Base-by-base conservation (phyloP, 30 jellyfish, hydroid and myxozoan species). In the Sanderia malayensis region DNA sequence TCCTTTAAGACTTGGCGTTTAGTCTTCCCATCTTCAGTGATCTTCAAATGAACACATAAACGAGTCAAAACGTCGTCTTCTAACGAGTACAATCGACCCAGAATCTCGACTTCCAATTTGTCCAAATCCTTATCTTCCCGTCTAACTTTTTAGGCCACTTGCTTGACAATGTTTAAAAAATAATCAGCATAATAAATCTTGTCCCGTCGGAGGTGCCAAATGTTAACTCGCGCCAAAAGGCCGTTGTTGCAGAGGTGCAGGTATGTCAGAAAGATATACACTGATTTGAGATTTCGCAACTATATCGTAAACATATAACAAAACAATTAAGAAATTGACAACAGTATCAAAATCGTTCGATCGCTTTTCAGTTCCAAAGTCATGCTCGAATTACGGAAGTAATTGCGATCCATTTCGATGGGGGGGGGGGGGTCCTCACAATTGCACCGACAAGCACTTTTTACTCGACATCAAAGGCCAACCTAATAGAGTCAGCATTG, bases 141-240 rank as follows among this genome's bases (percentile, higher is more conserved):
- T 13, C 1, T 71, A 71, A 46, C 83, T 46, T 2, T 18, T 49
- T 49, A 49, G 71, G 83, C 83, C 83, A 41, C 22, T 19, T 2
- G 13, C 2, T 28, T 25, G 17, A 71, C 71, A 49, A 31, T 45
- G 33, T 61, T 70, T 61, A 30, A 4, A 7, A 45, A 17, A 19
- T 20, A 29, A 11, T 65, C 70, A 26, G n/a, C 70, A 47, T 25
- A 41, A 46, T 4, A 64, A 31, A 7, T 52, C 4, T 19, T 53
- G 37, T 15, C 32, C 21, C 59, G 13, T 46, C 83, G 37, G 73
- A 71, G 71, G 72, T 71, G 83, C 83, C 71, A 71, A 71, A 71
- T 23, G 9, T 46, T 49, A 49, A 71, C 71, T 61, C 20, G 28
- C 37, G 61, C 41, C 71, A 47, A 30, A 46, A 46, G 31, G 71